Evolutionary conservation across 2,888 invertebrate species (phyloP).

Genomic region (Selenia dentaria): DNA sequence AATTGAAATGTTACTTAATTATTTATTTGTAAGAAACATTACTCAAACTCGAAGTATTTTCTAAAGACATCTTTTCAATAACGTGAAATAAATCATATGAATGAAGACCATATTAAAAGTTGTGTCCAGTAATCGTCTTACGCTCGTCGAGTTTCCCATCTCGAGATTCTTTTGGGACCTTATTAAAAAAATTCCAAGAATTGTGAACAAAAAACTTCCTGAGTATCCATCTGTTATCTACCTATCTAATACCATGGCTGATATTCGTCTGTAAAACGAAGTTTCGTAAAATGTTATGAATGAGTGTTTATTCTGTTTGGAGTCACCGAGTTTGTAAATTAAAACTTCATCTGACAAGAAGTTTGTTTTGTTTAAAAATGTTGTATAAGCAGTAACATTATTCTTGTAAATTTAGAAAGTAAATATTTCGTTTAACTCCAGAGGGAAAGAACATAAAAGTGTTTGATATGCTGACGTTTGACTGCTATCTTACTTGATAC

Average conservation of each 20-base stretch:
- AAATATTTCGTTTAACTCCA: no score
- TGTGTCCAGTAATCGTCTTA: constrained; percentile 13
- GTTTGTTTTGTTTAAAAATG: no score
- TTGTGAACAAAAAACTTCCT: constrained; percentile 12
- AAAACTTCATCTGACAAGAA: constrained; percentile 16
- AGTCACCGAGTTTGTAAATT: constrained; percentile 12
- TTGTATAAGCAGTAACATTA: no score
- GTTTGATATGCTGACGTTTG: no score
- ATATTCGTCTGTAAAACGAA: constrained; percentile 8
- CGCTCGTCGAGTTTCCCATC: constrained; percentile 4
- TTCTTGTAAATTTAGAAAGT: no score
- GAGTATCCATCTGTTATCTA: constrained; percentile 11
- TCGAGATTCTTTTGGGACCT: constrained; percentile 10
- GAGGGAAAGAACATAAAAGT: no score
- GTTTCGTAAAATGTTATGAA: constrained; percentile 18
- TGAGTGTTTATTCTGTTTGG: constrained; percentile 19
- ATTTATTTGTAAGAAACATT: no score
- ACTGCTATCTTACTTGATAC: no score
- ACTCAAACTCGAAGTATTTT: no score
- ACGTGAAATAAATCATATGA: background rate
- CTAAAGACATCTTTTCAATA: background rate
- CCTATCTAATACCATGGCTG: constrained; percentile 11
- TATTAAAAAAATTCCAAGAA: constrained; percentile 23
- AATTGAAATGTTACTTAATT: no score
- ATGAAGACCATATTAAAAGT: constrained; percentile 11